Percentiles rank a stretch among this genome's conserved stretches.
Conservation (phyloP, 2,888 invertebrate genomes). For the Acleris sparsana region DNA sequence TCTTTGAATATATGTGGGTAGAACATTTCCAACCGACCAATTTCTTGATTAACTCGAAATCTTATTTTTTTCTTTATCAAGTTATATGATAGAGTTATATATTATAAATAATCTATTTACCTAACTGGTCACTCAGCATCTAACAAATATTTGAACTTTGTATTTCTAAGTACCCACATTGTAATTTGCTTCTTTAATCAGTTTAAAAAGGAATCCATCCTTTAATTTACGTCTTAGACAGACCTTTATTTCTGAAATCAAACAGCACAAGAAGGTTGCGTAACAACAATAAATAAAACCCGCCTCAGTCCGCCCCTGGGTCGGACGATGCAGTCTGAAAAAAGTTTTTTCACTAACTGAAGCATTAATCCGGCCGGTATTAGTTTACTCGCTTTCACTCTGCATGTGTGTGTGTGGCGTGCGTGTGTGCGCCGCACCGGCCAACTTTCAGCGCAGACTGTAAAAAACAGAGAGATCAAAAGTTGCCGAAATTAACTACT, state of each 20-base stretch:
- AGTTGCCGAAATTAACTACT: slow-evolving; percentile 47
- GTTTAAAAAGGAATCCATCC: too few species aligned
- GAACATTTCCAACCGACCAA: too few species aligned
- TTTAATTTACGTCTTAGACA: background rate
- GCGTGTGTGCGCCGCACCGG: slow-evolving; percentile 70
- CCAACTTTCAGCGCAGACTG: slow-evolving; percentile 77
- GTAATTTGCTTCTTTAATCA: too few species aligned
- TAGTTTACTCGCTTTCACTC: slow-evolving; percentile 81
- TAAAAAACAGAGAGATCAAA: slow-evolving; percentile 57
- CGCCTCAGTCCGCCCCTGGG: slow-evolving; percentile 67
- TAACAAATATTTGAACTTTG: background rate
- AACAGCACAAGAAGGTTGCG: background rate
- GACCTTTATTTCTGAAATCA: background rate
- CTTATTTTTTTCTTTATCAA: too few species aligned
- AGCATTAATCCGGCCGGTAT: slow-evolving; percentile 84
- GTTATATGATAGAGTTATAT: too few species aligned
- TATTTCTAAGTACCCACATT: too few species aligned
- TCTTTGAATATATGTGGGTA: background rate
- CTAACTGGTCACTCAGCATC: too few species aligned
- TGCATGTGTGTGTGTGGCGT: slow-evolving; percentile 62
- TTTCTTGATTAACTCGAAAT: too few species aligned
- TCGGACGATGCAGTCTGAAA: slow-evolving; percentile 82
- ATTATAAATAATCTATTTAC: too few species aligned
- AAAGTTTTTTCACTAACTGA: slow-evolving; percentile 84
- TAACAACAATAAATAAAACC: slow-evolving; percentile 22